Evolutionary conservation across 2,113 vertebrate genomes (phyloP), one percentile per base, ranked within the genome.

Genomic region (Clarias macrocephalus): DNA sequence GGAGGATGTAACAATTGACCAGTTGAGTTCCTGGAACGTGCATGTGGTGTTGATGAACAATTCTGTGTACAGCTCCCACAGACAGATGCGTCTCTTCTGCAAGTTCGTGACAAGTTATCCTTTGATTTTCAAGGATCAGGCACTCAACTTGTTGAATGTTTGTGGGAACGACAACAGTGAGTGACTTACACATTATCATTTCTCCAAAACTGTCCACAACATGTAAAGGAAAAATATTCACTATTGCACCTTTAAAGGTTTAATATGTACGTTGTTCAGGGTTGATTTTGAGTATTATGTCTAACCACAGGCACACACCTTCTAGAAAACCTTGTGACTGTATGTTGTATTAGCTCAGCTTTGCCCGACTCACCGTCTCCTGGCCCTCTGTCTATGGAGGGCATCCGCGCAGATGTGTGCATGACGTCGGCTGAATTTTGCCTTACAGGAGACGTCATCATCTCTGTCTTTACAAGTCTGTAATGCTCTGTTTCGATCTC

Each of bases 401-500:
- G 90, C 1, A 91, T 92, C 83, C 91, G 87, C 57, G 93, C 89
- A 0, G 92, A 89, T 66, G 0, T 21, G 89, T 91, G 85, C 68
- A 42, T 85, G 23, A 81, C 85, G 19, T 94, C 94, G 73, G 89
- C 89, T 3, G 88, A 84, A 2, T 88, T 90, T 80, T 91, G 90
- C 87, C 37, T 82, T 75, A 72, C 80, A 0, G 91, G 23, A 18
- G 60, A 57, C 0, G 91, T 79, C 48, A 92, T 89, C 56, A 81
- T 83, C 83, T 94, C 90, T 19, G 87, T 92, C 28, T 92, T 89
- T 33, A 95, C 73, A 9, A 95, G 94, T 86, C 91, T 90, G 73
- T 92, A 89, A 80, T 96, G 95, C 37, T 92, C 92, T 1, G 70
- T 88, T 90, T 96, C 95, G 2, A 96, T 94, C 52, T 95, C 94